Base-by-base conservation (phyloP, 1,140 invertebrate genomes). In the Cherax quadricarinatus region DNA sequence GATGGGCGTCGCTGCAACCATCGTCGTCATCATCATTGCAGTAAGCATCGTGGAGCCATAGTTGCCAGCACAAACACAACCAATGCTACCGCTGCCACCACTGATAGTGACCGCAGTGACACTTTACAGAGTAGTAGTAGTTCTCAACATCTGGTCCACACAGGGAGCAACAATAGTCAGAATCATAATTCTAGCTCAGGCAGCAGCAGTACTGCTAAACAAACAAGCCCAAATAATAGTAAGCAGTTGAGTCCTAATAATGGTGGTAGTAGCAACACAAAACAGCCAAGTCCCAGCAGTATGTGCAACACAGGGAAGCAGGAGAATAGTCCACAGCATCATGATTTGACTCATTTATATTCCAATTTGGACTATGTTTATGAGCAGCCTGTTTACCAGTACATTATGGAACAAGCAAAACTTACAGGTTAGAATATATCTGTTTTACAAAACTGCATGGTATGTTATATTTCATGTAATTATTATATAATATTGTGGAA, bases 331-430 rank as follows among this genome's bases (percentile, higher is more conserved):
- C 73, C 88, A 0, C 88, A 92, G 57, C 93, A 93, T 73, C 86
- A 79, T 12, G 93, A 93, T 79, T 66, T 93, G 84, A 93, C 93
- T 51, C 93, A 93, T 60, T 78, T 93, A 9, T 93, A 93, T 70
- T 91, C 88, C 24, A 93, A 93, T 66, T 73, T 93, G 82, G 93
- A 93, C 79, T 93, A 93, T 82, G 93, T 93, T 12, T 93, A 93
- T 80, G 88, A 92, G 66, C 93, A 93, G 75, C 93, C 98, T 5
- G 95, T 98, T 86, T 98, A 98, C 94, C 97, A 98, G 95, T 98
- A 98, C 94, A 97, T 98, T 84, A 96, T 98, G 93, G 97, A 98
- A 94, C 97, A 98, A 93, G 95, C 95, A 21, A 95, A 95, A 66
- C 92, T 95, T 49, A 95, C 94, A 82, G 94, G 94, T 94, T 49